These are phyloP conservation scores for western clawed frog (Xenopus tropicalis) DNA, from an alignment of 2,113 vertebrate genomes.

Conservation along the genomic window DNA sequence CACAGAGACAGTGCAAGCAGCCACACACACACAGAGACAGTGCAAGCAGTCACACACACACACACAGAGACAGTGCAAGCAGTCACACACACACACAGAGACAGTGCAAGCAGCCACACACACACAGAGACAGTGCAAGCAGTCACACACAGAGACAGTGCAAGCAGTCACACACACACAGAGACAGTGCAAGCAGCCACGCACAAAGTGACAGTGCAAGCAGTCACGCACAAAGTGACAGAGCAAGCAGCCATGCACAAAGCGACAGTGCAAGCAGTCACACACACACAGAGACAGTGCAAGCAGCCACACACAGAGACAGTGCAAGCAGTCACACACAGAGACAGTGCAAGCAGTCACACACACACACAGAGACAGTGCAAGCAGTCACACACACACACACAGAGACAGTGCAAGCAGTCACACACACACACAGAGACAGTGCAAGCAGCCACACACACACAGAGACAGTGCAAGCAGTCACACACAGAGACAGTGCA, in stretches of 20 bases:
- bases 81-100: not conserved
- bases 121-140: not conserved
- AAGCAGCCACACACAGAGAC: no score
- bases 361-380: not conserved
- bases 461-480: no score
- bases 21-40: no score
- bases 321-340: not conserved
- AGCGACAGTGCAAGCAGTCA: not conserved
- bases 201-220: no score
- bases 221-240: not conserved
- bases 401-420: not conserved
- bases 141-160: not conserved
- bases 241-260: not conserved
- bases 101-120: not conserved
- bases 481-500: no score
- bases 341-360: not conserved
- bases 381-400: no score
- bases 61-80: not conserved
- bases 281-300: not conserved
- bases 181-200: no score
- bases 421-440: not conserved
- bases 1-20: not conserved
- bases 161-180: not conserved
- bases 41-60: no score
- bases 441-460: no score